phyloP scores from a whole-genome alignment of 2,113 vertebrate species.

The Mirza zaza region DNA sequence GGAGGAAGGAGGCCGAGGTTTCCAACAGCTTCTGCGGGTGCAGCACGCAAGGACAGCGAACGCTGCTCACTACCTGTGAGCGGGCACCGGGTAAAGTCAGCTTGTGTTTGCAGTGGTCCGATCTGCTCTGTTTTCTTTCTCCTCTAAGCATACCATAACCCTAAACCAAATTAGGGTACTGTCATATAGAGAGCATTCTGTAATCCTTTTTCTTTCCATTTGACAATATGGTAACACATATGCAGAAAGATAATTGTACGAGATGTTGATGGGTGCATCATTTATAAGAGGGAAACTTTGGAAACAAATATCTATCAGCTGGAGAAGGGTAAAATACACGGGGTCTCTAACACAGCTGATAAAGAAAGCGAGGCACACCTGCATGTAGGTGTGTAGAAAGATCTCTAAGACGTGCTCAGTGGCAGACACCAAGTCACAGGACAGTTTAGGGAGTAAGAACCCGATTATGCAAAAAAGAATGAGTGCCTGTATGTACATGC shows the following conservation, averaged over 20 bases:
- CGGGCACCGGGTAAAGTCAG: neutral
- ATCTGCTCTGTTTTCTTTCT: neutral
- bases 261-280: neutral
- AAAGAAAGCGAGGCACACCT: neutral
- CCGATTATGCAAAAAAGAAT: neutral
- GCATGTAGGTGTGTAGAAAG: neutral
- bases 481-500: neutral
- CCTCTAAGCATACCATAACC: accelerated
- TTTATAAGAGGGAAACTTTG: neutral
- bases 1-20: neutral
- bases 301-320: neutral
- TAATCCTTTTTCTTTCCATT: neutral
- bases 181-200: neutral
- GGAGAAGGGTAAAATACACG: neutral
- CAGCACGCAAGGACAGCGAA: neutral
- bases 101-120: accelerated
- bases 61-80: neutral
- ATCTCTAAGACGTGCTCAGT: neutral
- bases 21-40: neutral
- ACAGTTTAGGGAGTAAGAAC: neutral
- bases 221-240: neutral
- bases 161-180: neutral
- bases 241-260: neutral
- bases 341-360: neutral
- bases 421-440: neutral